These are phyloP conservation scores for Drosophila ochracea DNA, from an alignment of 2,888 invertebrate genomes.

Conservation along the genomic window DNA sequence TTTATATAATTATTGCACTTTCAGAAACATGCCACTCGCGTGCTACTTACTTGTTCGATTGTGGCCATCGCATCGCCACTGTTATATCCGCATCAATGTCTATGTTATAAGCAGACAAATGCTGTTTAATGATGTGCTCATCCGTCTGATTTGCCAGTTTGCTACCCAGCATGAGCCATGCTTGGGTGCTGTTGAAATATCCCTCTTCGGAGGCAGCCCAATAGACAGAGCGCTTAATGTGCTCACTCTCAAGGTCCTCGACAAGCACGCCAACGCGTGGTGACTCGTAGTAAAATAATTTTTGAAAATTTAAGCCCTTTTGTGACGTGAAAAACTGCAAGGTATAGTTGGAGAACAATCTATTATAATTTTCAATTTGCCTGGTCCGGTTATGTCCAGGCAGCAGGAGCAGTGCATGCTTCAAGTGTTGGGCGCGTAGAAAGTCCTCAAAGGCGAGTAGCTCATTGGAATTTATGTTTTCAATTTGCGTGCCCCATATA, in stretches of 20 bases:
- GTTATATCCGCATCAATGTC: slow-evolving; percentile 82
- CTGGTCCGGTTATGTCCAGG: slow-evolving; percentile 19
- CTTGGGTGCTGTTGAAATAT: slow-evolving; percentile 74
- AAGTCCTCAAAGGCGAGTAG: slow-evolving; percentile 78
- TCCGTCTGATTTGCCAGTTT: slow-evolving; percentile 19
- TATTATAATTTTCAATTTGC: slow-evolving; percentile 46
- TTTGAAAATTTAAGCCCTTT: slow-evolving; percentile 48
- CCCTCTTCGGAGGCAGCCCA: slow-evolving; percentile 55
- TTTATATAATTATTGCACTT: no score
- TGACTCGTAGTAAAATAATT: slow-evolving; percentile 65
- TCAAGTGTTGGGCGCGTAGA: slow-evolving; percentile 72
- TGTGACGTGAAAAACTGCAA: slow-evolving; percentile 66
- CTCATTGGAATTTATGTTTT: slow-evolving; percentile 76
- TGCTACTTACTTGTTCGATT: slow-evolving; percentile 39
- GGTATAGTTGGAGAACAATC: slow-evolving; percentile 63
- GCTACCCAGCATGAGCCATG: slow-evolving; percentile 76
- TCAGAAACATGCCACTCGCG: neutral
- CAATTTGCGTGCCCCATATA: slow-evolving; percentile 69
- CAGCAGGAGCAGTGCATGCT: slow-evolving; percentile 75
- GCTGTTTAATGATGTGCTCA: slow-evolving; percentile 43
- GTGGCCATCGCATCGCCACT: slow-evolving; percentile 60
- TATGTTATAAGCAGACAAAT: slow-evolving; percentile 61
- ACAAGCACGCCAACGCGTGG: slow-evolving; percentile 73
- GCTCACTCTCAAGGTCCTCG: slow-evolving; percentile 43
- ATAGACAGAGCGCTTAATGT: slow-evolving; percentile 45